phyloP scores from a whole-genome alignment of 2,888 invertebrate genomes.

The Calameuta filiformis region DNA sequence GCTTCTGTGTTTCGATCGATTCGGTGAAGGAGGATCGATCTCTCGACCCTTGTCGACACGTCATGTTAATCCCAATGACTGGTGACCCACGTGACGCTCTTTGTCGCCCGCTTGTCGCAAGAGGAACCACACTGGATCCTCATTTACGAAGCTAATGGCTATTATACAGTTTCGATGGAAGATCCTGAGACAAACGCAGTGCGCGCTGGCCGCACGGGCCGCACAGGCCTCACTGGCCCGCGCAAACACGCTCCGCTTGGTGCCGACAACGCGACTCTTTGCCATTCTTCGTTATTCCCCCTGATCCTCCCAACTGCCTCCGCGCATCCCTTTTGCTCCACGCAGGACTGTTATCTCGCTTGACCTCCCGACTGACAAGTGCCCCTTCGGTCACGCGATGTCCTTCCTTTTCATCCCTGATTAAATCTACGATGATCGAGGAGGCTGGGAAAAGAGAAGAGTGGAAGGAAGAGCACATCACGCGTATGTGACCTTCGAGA shows the following conservation, averaged over 20 bases:
- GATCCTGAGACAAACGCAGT: constrained; percentile 47
- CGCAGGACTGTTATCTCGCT: too few species aligned
- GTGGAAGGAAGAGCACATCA: constrained; percentile 20
- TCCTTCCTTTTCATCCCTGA: too few species aligned
- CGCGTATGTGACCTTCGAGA: too few species aligned
- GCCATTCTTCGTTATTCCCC: constrained; percentile 33
- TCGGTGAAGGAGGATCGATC: too few species aligned
- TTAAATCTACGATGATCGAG: constrained; percentile 1
- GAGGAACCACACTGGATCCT: too few species aligned
- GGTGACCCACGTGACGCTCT: background rate
- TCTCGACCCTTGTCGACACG: background rate
- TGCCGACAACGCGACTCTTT: constrained; percentile 50
- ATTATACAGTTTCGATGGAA: constrained; percentile 10
- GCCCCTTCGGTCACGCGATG: too few species aligned
- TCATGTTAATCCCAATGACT: background rate
- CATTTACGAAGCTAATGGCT: too few species aligned
- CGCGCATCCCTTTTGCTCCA: too few species aligned
- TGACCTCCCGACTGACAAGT: too few species aligned
- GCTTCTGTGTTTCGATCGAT: too few species aligned
- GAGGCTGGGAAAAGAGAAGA: constrained; percentile 17
- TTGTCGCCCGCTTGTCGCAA: too few species aligned
- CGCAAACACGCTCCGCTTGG: constrained; percentile 58
- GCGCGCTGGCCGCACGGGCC: constrained; percentile 44
- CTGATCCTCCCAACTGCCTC: constrained; percentile 3
- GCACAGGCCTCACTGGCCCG: constrained; percentile 41